A percentile compares a stretch with the other conserved stretches of the same genome.
Evolutionary conservation across 2,797 vertebrate genomes (phyloP).

Genomic region (Steatocranus sp.): DNA sequence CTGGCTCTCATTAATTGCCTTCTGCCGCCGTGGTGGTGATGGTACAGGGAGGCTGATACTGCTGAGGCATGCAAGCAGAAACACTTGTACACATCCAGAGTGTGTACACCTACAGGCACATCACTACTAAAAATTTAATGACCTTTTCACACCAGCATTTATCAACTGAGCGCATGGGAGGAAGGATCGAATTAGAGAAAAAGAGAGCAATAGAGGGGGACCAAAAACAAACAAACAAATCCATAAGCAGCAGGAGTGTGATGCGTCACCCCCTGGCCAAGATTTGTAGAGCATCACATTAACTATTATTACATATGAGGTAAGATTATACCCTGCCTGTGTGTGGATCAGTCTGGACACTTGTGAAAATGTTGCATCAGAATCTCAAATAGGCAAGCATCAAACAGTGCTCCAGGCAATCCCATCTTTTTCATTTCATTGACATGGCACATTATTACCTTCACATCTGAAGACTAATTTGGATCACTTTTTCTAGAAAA

Average conservation of each 20-base stretch:
- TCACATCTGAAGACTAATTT: constrained; percentile 1
- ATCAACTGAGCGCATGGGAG: background rate
- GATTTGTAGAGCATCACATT: background rate
- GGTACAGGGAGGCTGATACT: background rate
- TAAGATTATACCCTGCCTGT: background rate
- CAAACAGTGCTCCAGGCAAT: background rate
- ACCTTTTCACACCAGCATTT: background rate
- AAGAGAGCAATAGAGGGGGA: background rate
- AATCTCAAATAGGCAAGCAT: constrained; percentile 16
- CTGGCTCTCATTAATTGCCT: constrained; percentile 51
- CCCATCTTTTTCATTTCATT: background rate
- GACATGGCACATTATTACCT: constrained; percentile 2
- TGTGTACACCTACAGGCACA: background rate
- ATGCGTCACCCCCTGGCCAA: background rate
- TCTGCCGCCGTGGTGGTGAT: constrained; percentile 4
- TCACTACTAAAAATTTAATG: background rate
- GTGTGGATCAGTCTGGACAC: background rate
- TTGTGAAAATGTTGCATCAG: background rate
- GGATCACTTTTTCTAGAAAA: constrained; percentile 1
- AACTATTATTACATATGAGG: background rate
- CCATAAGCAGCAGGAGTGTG: background rate
- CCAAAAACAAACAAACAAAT: background rate
- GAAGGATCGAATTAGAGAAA: background rate
- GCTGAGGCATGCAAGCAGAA: background rate
- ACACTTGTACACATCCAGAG: background rate